Evolutionary conservation across 2,113 vertebrate genomes (phyloP), one percentile per base, ranked within the genome.

Genomic region (Scomber scombrus): DNA sequence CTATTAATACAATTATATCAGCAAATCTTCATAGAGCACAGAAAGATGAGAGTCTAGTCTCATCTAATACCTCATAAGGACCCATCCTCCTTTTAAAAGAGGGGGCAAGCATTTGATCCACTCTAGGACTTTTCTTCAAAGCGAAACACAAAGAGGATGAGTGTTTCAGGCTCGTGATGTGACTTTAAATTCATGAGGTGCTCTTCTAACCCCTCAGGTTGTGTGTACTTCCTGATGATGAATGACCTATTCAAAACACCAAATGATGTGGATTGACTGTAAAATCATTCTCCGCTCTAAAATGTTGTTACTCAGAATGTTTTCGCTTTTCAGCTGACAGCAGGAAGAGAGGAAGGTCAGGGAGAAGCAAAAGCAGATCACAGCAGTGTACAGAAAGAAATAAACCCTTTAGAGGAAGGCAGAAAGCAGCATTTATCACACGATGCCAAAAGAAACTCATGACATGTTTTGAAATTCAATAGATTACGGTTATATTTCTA

Each of bases 51-150:
- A 75, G 75, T 52, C 75, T 72, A n/a, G n/a, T n/a, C n/a, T n/a
- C n/a, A n/a, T 34, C 13, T 80, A 76, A 87, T 70, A 80, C 69
- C 54, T 11, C 58, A 79, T 85, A 52, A 69, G 83, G 81, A 69
- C 81, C 70, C 65, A 58, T 51, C 56, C 14, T 50, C 23, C 16
- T 70, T 51, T 57, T 40, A 68, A 64, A 84, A 63, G 31, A 58
- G 6, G 4, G n/a, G 2, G 11, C 16, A 6, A 21, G 55, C 16
- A 29, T 51, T 12, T 29, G 23, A 31, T 80, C 18, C 46, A 19
- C 66, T 45, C 14, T 1, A 56, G 54, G 11, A 4, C 26, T 31
- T 54, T 13, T 15, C 31, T 56, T 29, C 26, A 50, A 61, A n/a
- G 16, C 47, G 13, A 77, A 64, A 47, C 7, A 74, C 14, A 70